Base-by-base conservation (phyloP, 2,888 invertebrate species). In the Stratiomys singularior region DNA sequence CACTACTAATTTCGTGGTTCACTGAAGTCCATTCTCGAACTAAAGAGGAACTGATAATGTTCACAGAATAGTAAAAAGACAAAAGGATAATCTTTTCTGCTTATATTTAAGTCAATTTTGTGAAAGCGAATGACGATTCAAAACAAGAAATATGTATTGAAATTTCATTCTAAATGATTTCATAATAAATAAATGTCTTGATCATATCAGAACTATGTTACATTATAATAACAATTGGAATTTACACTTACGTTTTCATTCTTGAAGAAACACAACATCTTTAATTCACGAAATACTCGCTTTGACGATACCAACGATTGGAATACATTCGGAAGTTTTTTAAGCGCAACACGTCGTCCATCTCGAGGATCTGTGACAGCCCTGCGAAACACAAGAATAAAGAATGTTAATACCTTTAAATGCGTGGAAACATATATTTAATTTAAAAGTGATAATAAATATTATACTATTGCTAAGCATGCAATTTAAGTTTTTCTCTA, bases 281-380 rank as follows among this genome's bases (percentile, higher is more conserved):
- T 96, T 86, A 99, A 92, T 89, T 99, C 99, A 83, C 99, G 92
- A 90, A 98, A 99, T 84, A 99, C 99, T 85, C 99, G 93, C 88
- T 98, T 98, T 87, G 98, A 97, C 85, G 99, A 99, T 85, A 99
- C 97, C 87, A 99, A 92, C 86, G 98, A 99, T 89, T 99, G 99
- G 93, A 99, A 99, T 88, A 99, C 99, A 90, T 99, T 99, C 83
- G 99, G 99, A 91, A 99, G 94, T 91, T 99, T 99, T 90, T 99
- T 99, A 84, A 99, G 92, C 82, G 99, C 99, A 84, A 99, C 98
- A 86, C 98, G 92, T 87, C 97, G 94, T 83, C 98, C 98, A 90
- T 98, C 97, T 84, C 99, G 92, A 27, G 99, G 99, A 90, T 99
- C 99, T 86, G 99, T 99, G 85, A 99, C 99, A 83, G 99, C 97